phyloP scores from a whole-genome alignment of 2,888 invertebrate genomes.

The Exocentrus adspersus region DNA sequence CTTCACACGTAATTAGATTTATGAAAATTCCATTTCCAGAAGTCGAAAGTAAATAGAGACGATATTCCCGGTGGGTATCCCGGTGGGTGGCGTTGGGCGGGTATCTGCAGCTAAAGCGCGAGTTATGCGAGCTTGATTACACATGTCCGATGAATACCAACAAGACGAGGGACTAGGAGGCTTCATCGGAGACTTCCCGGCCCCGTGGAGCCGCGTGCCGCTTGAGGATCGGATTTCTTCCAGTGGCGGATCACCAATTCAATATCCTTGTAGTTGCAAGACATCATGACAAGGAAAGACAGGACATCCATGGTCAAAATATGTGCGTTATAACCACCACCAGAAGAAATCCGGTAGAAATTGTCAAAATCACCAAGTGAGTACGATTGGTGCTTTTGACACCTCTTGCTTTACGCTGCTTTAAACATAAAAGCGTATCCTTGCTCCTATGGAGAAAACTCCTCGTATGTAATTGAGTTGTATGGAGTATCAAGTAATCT shows the following conservation, averaged over 20 bases:
- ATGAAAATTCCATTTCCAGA: conserved; percentile 14
- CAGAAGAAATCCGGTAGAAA: too few species aligned
- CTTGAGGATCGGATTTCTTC: conserved; percentile 44
- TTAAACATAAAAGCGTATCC: too few species aligned
- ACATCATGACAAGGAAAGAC: too few species aligned
- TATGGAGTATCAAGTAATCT: too few species aligned
- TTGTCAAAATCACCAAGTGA: too few species aligned
- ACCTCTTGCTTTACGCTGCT: too few species aligned
- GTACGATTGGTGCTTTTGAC: too few species aligned
- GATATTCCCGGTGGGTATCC: conserved; percentile 3
- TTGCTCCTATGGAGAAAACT: too few species aligned
- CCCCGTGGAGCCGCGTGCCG: conserved; percentile 23
- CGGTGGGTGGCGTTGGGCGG: conserved; percentile 15
- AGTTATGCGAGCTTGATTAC: conserved; percentile 53
- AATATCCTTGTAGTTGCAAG: too few species aligned
- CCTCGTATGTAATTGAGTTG: too few species aligned
- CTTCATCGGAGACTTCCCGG: conserved; percentile 44
- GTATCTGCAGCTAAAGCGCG: conserved; percentile 26
- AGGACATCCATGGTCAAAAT: too few species aligned
- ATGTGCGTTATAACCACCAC: too few species aligned
- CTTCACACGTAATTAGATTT: conserved; percentile 18
- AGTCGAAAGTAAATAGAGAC: conserved; percentile 14
- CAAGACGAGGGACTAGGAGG: conserved; percentile 52
- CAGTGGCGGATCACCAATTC: conserved; percentile 8
- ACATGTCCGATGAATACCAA: conserved; percentile 55